Base-by-base conservation (phyloP, 1,140 invertebrate species). In the Sipha flava region DNA sequence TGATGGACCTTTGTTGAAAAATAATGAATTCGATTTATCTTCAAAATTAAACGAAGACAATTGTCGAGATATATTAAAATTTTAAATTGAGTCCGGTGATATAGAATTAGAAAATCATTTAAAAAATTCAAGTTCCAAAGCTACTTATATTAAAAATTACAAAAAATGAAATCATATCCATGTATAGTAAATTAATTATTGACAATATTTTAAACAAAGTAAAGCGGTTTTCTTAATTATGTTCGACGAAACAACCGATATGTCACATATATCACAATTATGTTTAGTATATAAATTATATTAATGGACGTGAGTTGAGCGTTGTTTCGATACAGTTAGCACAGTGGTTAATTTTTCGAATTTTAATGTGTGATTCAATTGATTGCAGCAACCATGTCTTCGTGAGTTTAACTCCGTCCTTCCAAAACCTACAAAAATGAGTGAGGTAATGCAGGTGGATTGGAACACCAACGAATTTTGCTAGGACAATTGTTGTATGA, bases 341-440 rank as follows among this genome's bases (percentile, higher is more conserved):
- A 82, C 21, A 26, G 83, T 83, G 5, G 40, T 75, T 4, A 81
- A 47, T 70, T 83, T 64, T 14, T 81, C 79, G 10, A 79, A 83
- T 0, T 80, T 83, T 23, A 83, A 72, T 23, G 57, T 7, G 16
- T 29, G 40, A 37, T 14, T 81, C 81, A 12, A 83, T 40, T 3
- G 82, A 64, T 1, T 66, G 57, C 18, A 47, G 54, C 10, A 85
- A 43, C 47, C 83, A 81, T 31, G 81, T 59, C 70, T 84, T 84
- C 2, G 83, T 79, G 5, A 82, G 81, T 52, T 85, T 83, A 0
- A 86, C 84, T 1, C 64, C 82, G 23, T 83, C 81, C 82, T 83
- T 82, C 83, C 83, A 86, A 43, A 82, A 43, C n/a, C 84, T 84
- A 31, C 84, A 83, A 40, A 83, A 82, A n/a, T n/a, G n/a, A n/a